Evolutionary conservation across 2,888 invertebrate species (phyloP).

Genomic region (Orchestes rusci): DNA sequence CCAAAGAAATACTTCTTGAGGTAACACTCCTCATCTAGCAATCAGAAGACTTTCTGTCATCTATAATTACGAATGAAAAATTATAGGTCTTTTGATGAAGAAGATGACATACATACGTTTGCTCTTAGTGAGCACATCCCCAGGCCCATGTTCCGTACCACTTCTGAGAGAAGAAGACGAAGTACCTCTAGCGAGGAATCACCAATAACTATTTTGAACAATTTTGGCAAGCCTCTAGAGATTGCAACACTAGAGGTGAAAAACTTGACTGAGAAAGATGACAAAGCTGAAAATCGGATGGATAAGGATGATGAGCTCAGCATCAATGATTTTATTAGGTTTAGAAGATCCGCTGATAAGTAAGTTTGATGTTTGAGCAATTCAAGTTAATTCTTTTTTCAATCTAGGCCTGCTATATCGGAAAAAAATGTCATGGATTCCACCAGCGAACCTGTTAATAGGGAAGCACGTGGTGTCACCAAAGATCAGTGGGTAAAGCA

Average conservation of each 20-base stretch:
- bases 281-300: slow-evolving; percentile 10
- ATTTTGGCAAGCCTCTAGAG: slow-evolving; percentile 34
- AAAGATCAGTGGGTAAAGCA: slow-evolving; percentile 58
- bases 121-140: slow-evolving; percentile 11
- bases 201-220: slow-evolving; percentile 22
- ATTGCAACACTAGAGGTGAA: slow-evolving; percentile 28
- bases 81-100: slow-evolving; percentile 13
- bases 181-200: slow-evolving; percentile 6
- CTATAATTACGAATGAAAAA: neutral
- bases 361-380: too few species aligned
- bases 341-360: slow-evolving; percentile 32
- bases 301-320: slow-evolving; percentile 12
- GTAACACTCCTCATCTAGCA: too few species aligned
- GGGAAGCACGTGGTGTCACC: slow-evolving; percentile 51
- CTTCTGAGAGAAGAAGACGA: slow-evolving; percentile 7
- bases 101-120: slow-evolving; percentile 17
- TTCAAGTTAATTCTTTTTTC: too few species aligned
- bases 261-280: slow-evolving; percentile 13
- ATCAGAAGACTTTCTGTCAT: too few species aligned
- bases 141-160: slow-evolving; percentile 9
- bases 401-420: slow-evolving; percentile 5
- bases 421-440: slow-evolving; percentile 30
- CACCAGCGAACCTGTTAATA: slow-evolving; percentile 32
- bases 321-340: slow-evolving; percentile 40
- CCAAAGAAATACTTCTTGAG: slow-evolving; percentile 28